Percentiles rank a stretch among this genome's conserved stretches.
Evolutionary conservation across 2,888 invertebrate genomes (phyloP).

Genomic region (Leptopilina myrica): DNA sequence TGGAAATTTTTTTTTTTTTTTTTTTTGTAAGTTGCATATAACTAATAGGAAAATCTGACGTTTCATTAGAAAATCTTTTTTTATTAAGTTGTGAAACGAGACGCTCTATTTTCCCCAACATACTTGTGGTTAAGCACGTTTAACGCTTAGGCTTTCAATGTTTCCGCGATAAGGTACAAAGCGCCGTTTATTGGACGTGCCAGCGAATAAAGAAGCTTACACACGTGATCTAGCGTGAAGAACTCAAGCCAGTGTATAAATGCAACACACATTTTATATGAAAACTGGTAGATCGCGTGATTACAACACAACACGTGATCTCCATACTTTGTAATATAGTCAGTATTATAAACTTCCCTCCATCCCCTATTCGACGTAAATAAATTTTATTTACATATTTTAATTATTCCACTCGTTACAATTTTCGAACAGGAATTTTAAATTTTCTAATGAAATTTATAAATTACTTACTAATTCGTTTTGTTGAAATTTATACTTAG

Average conservation of each 20-base stretch:
- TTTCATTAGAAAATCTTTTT: conserved; percentile 1
- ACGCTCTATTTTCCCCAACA: neutral
- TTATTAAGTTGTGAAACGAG: conserved; percentile 25
- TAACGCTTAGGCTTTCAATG: conserved; percentile 7
- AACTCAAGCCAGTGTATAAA: conserved; percentile 28
- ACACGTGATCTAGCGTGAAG: conserved; percentile 37
- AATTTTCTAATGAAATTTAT: too few relatives aligned
- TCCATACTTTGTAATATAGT: conserved; percentile 7
- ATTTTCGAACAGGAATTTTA: too few relatives aligned
- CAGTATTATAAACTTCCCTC: neutral
- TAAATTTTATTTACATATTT: neutral
- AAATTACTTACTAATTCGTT: too few relatives aligned
- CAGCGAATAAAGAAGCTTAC: conserved; percentile 25
- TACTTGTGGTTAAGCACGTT: conserved; percentile 22
- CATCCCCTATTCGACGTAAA: neutral
- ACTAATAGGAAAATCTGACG: neutral
- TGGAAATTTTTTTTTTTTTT: too few relatives aligned
- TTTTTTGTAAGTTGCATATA: neutral
- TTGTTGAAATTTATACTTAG: too few relatives aligned
- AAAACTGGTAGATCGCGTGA: conserved; percentile 23
- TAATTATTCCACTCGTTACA: neutral
- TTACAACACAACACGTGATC: conserved; percentile 13
- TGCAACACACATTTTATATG: conserved; percentile 24
- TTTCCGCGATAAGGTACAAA: conserved; percentile 26
- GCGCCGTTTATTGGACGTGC: conserved; percentile 11